phyloP scores from a whole-genome alignment of 2,888 invertebrate genomes.

The Agrochola litura region DNA sequence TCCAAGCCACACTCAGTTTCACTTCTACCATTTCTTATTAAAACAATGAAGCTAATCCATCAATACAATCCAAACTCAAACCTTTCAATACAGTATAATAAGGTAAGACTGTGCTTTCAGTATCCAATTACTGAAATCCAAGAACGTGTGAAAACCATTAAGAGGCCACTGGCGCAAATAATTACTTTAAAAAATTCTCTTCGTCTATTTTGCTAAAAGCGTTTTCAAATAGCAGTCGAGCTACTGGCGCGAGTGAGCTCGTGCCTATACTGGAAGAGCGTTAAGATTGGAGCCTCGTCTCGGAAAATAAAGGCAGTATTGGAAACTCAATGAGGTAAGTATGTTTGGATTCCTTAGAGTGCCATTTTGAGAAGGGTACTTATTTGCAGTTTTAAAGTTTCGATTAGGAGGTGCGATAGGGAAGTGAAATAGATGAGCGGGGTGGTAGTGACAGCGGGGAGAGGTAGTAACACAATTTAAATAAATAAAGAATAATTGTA shows the following conservation, averaged over 20 bases:
- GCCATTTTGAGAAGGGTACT: conserved; percentile 57
- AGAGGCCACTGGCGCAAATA: conserved; percentile 58
- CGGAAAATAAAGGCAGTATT: conserved; percentile 67
- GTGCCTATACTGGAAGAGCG: conserved; percentile 46
- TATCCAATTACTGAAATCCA: conserved; percentile 52
- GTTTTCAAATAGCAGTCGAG: conserved; percentile 70
- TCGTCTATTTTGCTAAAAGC: conserved; percentile 74
- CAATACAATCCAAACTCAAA: conserved; percentile 27
- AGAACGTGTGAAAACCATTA: conserved; percentile 63
- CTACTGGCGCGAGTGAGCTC: conserved; percentile 61
- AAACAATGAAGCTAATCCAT: conserved; percentile 42
- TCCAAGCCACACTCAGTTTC: background rate
- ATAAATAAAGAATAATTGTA: background rate
- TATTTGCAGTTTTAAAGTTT: conserved; percentile 55
- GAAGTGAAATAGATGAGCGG: background rate
- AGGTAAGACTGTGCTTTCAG: conserved; percentile 6
- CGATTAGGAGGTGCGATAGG: conserved; percentile 25
- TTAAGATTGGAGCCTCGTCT: conserved; percentile 65
- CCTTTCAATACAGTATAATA: conserved; percentile 24
- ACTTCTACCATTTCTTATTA: background rate
- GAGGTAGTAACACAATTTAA: background rate
- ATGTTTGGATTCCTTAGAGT: conserved; percentile 56
- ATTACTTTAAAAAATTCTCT: conserved; percentile 71
- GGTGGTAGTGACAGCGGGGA: background rate
- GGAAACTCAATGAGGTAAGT: conserved; percentile 64